These are phyloP conservation scores for Zaprionus gabonicus DNA, from an alignment of 1,140 invertebrate species.

Conservation along the genomic window DNA sequence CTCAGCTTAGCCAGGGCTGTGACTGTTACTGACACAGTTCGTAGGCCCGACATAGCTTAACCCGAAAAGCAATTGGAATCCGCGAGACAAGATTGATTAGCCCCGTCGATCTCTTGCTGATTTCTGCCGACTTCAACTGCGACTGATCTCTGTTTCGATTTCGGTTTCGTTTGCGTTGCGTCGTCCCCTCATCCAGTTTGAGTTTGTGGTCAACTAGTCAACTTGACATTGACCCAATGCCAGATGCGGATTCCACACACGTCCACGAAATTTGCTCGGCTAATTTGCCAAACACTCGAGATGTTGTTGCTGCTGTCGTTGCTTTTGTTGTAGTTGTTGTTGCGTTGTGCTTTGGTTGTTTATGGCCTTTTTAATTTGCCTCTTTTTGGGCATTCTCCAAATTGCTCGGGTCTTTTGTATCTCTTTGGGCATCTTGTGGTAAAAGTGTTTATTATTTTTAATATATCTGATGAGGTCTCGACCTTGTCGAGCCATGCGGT, in stretches of 20 bases:
- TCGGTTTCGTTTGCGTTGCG: background rate
- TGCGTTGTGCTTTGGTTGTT: slow-evolving; percentile 26
- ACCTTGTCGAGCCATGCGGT: background rate
- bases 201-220: slow-evolving; percentile 58
- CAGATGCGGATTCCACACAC: slow-evolving; percentile 60
- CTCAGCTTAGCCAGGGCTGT: background rate
- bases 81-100: slow-evolving; percentile 30
- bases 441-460: slow-evolving; percentile 55
- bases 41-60: background rate
- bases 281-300: slow-evolving; percentile 55
- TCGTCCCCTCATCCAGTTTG: slow-evolving; percentile 15
- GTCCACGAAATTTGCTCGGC: slow-evolving; percentile 51
- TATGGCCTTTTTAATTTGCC: slow-evolving; percentile 69
- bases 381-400: slow-evolving; percentile 76
- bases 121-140: background rate
- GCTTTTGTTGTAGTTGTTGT: slow-evolving; percentile 19
- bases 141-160: slow-evolving; percentile 5
- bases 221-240: slow-evolving; percentile 81
- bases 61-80: slow-evolving; percentile 1
- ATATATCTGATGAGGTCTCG: slow-evolving; percentile 4
- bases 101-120: background rate
- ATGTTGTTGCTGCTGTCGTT: slow-evolving; percentile 28
- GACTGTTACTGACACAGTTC: slow-evolving; percentile 14
- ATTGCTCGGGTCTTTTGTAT: slow-evolving; percentile 44
- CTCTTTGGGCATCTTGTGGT: slow-evolving; percentile 45